Conservation (phyloP, 2,113 vertebrate species). For the Nannobrachium achirus region DNA sequence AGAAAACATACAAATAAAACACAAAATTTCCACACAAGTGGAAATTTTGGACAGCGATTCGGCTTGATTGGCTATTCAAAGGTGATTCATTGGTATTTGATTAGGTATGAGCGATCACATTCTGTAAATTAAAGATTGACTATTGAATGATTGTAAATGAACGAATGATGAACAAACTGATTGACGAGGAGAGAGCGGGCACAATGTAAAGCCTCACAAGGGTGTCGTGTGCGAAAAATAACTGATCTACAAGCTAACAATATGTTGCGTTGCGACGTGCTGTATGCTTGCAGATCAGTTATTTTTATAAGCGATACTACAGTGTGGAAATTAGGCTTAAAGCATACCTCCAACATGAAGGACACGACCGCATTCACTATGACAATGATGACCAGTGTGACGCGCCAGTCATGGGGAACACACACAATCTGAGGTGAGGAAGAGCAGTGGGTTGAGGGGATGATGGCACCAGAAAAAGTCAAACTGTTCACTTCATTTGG, state of each 20-base stretch:
- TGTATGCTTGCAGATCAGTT: too few species aligned
- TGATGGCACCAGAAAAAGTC: too few species aligned
- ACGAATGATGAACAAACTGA: not conserved
- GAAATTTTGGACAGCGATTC: not conserved
- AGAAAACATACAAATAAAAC: not conserved
- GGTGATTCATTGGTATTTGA: constrained; percentile 9
- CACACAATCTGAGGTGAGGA: constrained; percentile 86
- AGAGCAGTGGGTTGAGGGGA: constrained; percentile 7
- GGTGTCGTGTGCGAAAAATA: too few species aligned
- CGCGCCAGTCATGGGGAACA: constrained; percentile 89
- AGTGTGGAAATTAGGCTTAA: not conserved
- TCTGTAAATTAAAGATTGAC: constrained; percentile 33
- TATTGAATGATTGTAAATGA: not conserved
- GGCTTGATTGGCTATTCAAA: constrained; percentile 1
- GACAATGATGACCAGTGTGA: constrained; percentile 85
- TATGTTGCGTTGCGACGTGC: too few species aligned
- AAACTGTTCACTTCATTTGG: too few species aligned
- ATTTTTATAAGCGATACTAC: too few species aligned
- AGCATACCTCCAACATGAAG: constrained; percentile 88
- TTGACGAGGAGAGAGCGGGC: not conserved
- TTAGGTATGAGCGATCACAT: constrained; percentile 1
- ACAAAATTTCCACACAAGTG: not conserved
- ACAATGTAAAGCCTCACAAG: not conserved
- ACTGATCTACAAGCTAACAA: too few species aligned
- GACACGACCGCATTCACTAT: constrained; percentile 83